Evolutionary conservation across 2,888 invertebrate genomes (phyloP), one percentile per base, ranked within the genome.

Genomic region (Drosophila atroscutellata): DNA sequence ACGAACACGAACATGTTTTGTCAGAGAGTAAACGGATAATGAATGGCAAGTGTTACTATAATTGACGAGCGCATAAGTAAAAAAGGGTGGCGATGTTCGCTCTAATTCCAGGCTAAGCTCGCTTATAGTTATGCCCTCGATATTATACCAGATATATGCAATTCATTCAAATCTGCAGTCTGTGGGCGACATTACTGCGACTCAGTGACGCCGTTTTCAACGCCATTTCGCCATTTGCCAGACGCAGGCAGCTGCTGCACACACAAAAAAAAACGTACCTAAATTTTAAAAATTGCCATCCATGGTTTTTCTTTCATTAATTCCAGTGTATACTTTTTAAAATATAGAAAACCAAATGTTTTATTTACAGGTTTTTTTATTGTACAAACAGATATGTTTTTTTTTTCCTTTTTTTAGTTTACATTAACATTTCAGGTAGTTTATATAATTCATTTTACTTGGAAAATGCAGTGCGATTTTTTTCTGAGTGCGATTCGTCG

Each of bases 191-290:
- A 80, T 72, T 74, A 68, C 49, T 81, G 59, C 89, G 83, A 52
- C 86, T 71, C 61, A 55, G 65, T 62, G 83, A 66, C 89, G 77
- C 72, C 89, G 77, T 89, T 86, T 89, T 83, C 83, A 74, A 28
- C 86, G 65, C 64, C 62, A 50, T 50, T 49, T 50, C n/a, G 67
- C 73, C 81, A 86, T 83, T 83, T 86, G 86, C 66, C 68, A 57
- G 59, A 52, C 58, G 37, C 26, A 47, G 75, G 28, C 72, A 71
- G 77, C 70, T 57, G 71, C 64, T 64, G 45, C 37, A 45, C 24
- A 24, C 45, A 3, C 0, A 8, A 0, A 45, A 24, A 20, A 45
- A 45, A 24, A n/a, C 8, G 24, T 2, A 4, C 2, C 1, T 45
- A 4, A 2, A 24, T 45, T 45, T 45, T 2, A 4, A 15, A 24